These are phyloP conservation scores for Dichetophora obliterata DNA, from an alignment of 2,888 invertebrate genomes.

Conservation along the genomic window DNA sequence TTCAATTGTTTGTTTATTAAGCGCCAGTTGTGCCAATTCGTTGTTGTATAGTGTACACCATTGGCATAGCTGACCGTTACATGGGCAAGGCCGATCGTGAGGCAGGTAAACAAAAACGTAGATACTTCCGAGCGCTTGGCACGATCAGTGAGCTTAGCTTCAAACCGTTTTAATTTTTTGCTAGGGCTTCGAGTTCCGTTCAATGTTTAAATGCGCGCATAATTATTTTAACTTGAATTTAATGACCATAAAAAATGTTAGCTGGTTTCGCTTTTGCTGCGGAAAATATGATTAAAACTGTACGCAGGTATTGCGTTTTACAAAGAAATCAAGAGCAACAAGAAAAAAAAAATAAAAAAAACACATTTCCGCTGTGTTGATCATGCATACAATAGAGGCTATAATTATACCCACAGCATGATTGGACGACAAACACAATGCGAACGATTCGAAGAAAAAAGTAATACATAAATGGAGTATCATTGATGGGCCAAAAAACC, in stretches of 20 bases:
- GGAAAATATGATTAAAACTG: conserved; percentile 14
- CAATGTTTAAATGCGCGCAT: neutral
- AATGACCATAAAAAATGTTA: neutral
- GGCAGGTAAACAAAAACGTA: neutral
- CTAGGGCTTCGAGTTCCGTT: neutral
- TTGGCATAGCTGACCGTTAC: neutral
- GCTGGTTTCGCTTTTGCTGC: neutral
- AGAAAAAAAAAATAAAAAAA: neutral
- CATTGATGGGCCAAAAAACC: too few relatives aligned
- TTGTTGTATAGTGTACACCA: too few relatives aligned
- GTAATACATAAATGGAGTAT: neutral
- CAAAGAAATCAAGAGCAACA: conserved; percentile 10
- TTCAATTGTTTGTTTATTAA: neutral
- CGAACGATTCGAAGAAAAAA: too few relatives aligned
- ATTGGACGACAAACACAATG: too few relatives aligned
- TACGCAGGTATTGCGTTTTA: neutral
- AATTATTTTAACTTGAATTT: neutral
- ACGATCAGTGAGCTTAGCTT: neutral
- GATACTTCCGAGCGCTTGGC: neutral
- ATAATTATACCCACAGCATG: neutral
- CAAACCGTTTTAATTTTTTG: neutral
- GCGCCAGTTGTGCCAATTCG: neutral
- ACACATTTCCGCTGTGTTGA: conserved; percentile 8
- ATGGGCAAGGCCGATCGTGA: neutral
- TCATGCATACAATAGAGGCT: neutral